A percentile compares a stretch with the other conserved stretches of the same genome.
Evolutionary conservation across 1,140 invertebrate genomes (phyloP).

Genomic region (Trachymyrmex cornetzi): DNA sequence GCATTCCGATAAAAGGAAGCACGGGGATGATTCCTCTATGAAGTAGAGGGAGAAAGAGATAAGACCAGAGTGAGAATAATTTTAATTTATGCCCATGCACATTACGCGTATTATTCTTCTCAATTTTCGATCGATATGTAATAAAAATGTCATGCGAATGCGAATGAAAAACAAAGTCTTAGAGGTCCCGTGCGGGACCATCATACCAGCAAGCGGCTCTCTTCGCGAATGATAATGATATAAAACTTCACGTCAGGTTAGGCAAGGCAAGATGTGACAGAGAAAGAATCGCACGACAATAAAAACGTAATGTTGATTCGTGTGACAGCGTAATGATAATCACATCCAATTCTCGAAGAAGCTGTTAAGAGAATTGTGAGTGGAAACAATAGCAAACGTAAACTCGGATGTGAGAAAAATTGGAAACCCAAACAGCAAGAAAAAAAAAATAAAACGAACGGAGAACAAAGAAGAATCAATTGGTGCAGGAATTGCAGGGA

Average conservation of each 20-base stretch:
- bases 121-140: background rate
- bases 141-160: conserved; percentile 54
- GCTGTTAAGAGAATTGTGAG: conserved; percentile 55
- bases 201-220: conserved; percentile 38
- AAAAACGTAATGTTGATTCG: conserved; percentile 30
- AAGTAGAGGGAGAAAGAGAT: conserved; percentile 19
- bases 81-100: conserved; percentile 39
- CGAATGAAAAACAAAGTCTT: conserved; percentile 23
- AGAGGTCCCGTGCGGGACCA: conserved; percentile 5
- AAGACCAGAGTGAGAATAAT: conserved; percentile 21
- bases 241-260: conserved; percentile 11
- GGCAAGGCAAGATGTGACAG: conserved; percentile 25
- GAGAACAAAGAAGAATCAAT: conserved; percentile 33
- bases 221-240: conserved; percentile 15
- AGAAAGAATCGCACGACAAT: conserved; percentile 35
- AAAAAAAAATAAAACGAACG: conserved; percentile 28
- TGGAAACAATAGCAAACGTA: conserved; percentile 52
- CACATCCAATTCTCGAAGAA: conserved; percentile 50
- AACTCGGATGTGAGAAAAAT: conserved; percentile 36
- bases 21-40: conserved; percentile 39
- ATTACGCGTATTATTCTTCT: conserved; percentile 36
- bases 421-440: conserved; percentile 36
- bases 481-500: conserved; percentile 35
- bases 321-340: conserved; percentile 49
- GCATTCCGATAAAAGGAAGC: conserved; percentile 63